A percentile compares a stretch with the other conserved stretches of the same genome.
Evolutionary conservation across 2,113 vertebrate genomes (phyloP).

Genomic region (Hydrolagus affinis): DNA sequence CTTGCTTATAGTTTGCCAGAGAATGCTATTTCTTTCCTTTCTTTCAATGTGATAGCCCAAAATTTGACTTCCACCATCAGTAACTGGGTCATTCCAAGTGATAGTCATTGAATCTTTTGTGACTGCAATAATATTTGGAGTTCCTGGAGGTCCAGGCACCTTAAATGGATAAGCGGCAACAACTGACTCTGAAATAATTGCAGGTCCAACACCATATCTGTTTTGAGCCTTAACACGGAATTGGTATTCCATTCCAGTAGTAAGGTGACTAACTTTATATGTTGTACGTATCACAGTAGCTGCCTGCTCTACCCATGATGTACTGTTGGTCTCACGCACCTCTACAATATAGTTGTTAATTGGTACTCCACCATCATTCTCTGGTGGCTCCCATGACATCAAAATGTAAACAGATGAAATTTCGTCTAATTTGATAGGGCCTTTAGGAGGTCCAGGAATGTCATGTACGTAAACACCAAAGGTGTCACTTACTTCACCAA

Average conservation of each 20-base stretch:
- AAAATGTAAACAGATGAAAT: conserved; percentile 75
- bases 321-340: conserved; percentile 82
- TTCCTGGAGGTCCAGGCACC: conserved; percentile 86
- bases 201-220: conserved; percentile 80
- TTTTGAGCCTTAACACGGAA: conserved; percentile 96
- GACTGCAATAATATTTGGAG: conserved; percentile 78
- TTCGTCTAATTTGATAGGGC: conserved; percentile 86
- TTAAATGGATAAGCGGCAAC: conserved; percentile 91
- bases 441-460: conserved; percentile 86
- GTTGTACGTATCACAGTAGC: conserved; percentile 80
- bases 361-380: conserved; percentile 92
- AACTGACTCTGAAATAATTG: conserved; percentile 75
- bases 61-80: conserved; percentile 88
- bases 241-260: conserved; percentile 85
- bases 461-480: conserved; percentile 86
- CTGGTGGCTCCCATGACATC: conserved; percentile 87
- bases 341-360: conserved; percentile 90
- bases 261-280: conserved; percentile 82
- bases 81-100: conserved; percentile 90
- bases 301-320: conserved; percentile 80
- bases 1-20: conserved; percentile 88
- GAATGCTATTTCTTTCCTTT: conserved; percentile 86
- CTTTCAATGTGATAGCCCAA: conserved; percentile 92
- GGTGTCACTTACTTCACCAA: conserved; percentile 79
- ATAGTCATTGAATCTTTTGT: conserved; percentile 90